Percentiles rank a stretch among this genome's conserved stretches.
Conservation (phyloP, 1,140 invertebrate genomes). For the Zaprionus tsacasi region DNA sequence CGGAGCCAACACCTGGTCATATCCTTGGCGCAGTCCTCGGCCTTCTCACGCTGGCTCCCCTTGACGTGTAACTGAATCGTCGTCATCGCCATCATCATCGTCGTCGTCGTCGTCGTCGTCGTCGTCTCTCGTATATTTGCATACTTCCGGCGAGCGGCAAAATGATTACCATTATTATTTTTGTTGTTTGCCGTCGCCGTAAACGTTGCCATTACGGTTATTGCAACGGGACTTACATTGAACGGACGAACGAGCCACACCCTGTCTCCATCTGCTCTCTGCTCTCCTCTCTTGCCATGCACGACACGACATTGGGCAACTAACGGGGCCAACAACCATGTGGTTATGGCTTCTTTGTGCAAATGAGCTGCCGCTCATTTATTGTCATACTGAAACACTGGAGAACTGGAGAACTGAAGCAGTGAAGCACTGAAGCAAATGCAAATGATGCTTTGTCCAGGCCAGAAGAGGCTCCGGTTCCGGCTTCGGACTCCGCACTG, state of each 20-base stretch:
- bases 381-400: conserved; percentile 51
- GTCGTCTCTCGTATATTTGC: conserved; percentile 70
- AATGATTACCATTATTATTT: conserved; percentile 83
- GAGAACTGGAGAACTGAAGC: conserved; percentile 28
- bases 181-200: conserved; percentile 77
- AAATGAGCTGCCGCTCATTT: conserved; percentile 77
- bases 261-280: background rate
- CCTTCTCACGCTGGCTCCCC: conserved; percentile 23
- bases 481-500: background rate
- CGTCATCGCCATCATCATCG: conserved; percentile 33
- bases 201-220: conserved; percentile 78
- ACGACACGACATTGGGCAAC: conserved; percentile 32
- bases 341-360: conserved; percentile 80
- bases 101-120: conserved; percentile 37
- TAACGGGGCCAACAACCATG: conserved; percentile 37
- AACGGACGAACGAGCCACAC: conserved; percentile 15
- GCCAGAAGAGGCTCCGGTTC: conserved; percentile 26
- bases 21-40: conserved; percentile 36
- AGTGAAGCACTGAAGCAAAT: conserved; percentile 47
- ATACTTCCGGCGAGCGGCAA: conserved; percentile 78
- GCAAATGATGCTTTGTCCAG: conserved; percentile 68
- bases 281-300: background rate
- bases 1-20: conserved; percentile 35
- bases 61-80: conserved; percentile 38
- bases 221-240: conserved; percentile 65